Percentiles rank a stretch among this genome's conserved stretches.
Evolutionary conservation across 2,797 vertebrate genomes (phyloP).

Genomic region (Amblyopsis hoosieri): DNA sequence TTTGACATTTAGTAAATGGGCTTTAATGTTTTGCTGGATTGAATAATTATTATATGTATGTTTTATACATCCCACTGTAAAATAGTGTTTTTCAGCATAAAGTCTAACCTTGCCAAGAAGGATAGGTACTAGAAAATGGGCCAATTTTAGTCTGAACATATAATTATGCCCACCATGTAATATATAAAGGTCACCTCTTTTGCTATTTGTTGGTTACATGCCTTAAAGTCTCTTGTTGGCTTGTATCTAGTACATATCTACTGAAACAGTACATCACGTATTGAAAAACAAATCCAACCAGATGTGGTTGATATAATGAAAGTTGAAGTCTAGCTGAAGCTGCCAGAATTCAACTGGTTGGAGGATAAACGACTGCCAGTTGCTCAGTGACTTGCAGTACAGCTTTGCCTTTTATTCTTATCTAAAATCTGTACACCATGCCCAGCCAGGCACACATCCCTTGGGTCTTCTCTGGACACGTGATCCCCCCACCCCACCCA

Average conservation of each 20-base stretch:
- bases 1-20: conserved; percentile 2
- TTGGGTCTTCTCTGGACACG: background rate
- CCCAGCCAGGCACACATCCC: conserved; percentile 31
- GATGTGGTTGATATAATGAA: conserved; percentile 14
- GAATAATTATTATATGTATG: background rate
- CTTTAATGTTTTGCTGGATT: background rate
- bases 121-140: background rate
- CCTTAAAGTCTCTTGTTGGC: background rate
- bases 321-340: background rate
- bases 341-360: too few relatives aligned
- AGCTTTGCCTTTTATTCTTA: conserved; percentile 16
- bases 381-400: conserved; percentile 15
- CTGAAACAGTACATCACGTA: background rate
- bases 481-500: background rate
- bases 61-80: too few relatives aligned
- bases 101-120: background rate
- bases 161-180: background rate
- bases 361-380: background rate
- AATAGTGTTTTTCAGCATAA: background rate
- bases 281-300: conserved; percentile 3
- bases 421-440: conserved; percentile 24
- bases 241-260: background rate
- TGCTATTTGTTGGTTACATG: too few relatives aligned
- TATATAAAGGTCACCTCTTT: too few relatives aligned
- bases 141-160: background rate